phyloP scores from a whole-genome alignment of 2,113 vertebrate genomes.

The Mustelus asterias region DNA sequence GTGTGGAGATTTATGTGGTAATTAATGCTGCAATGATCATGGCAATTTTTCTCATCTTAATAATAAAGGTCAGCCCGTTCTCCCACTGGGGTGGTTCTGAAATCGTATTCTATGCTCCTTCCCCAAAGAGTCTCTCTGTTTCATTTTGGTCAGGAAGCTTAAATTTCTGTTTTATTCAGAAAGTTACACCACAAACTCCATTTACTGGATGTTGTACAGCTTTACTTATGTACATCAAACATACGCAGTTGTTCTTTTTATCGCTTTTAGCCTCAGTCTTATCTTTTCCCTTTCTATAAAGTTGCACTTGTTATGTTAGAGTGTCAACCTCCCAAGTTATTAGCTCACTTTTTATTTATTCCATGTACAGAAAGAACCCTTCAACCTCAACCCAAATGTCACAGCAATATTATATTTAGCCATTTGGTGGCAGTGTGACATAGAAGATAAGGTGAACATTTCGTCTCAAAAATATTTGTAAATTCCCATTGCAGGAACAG shows the following conservation, averaged over 20 bases:
- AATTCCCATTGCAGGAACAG: not conserved
- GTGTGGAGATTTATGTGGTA: not conserved
- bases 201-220: too few relatives aligned
- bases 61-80: not conserved
- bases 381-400: not conserved
- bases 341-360: not conserved
- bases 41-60: not conserved
- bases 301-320: not conserved
- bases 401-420: not conserved
- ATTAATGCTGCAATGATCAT: not conserved
- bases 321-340: not conserved
- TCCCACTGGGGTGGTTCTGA: not conserved
- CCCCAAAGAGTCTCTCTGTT: not conserved
- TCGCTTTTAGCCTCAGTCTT: not conserved
- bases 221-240: too few relatives aligned
- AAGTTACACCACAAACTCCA: too few relatives aligned
- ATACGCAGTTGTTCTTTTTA: not conserved
- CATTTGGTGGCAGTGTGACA: constrained; percentile 25
- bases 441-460: not conserved
- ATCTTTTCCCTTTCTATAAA: not conserved
- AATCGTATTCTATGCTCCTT: not conserved
- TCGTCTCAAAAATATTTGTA: not conserved
- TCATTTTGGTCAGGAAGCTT: too few relatives aligned
- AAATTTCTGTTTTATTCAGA: too few relatives aligned
- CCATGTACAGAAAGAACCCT: too few relatives aligned